These are phyloP conservation scores for Drosophila nr. fundita DNA, from an alignment of 2,888 invertebrate genomes.

Conservation along the genomic window DNA sequence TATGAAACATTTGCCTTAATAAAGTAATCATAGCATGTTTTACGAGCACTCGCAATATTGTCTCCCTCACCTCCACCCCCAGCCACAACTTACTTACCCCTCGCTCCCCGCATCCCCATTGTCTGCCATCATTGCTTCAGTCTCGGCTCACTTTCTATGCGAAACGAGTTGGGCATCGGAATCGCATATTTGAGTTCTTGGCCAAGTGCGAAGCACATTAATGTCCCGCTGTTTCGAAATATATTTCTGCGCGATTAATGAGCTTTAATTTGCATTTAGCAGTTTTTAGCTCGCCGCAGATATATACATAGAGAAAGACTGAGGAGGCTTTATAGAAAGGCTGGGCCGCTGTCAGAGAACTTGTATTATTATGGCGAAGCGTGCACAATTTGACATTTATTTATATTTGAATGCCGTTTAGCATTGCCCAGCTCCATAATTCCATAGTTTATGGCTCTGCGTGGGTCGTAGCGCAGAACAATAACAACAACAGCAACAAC, in stretches of 20 bases:
- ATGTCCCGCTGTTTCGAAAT: slow-evolving; percentile 72
- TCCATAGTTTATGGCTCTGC: slow-evolving; percentile 68
- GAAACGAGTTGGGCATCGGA: slow-evolving; percentile 62
- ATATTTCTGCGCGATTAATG: slow-evolving; percentile 73
- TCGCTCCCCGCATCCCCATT: neutral
- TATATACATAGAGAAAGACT: neutral
- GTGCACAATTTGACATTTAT: slow-evolving; percentile 78
- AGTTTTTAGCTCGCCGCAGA: slow-evolving; percentile 35
- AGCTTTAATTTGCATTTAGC: slow-evolving; percentile 79
- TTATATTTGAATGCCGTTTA: slow-evolving; percentile 78
- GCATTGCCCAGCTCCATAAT: slow-evolving; percentile 67
- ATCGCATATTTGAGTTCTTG: slow-evolving; percentile 36
- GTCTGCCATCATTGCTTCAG: slow-evolving; percentile 1
- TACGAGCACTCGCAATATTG: slow-evolving; percentile 63
- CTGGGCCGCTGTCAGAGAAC: slow-evolving; percentile 28
- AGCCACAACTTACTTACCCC: neutral
- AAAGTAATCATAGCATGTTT: slow-evolving; percentile 78
- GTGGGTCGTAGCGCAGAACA: slow-evolving; percentile 53
- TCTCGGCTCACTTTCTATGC: slow-evolving; percentile 67
- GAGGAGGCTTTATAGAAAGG: slow-evolving; percentile 14
- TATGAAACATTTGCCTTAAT: slow-evolving; percentile 79
- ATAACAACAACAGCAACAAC: slow-evolving; percentile 5
- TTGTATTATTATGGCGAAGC: slow-evolving; percentile 71
- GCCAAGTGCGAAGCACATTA: slow-evolving; percentile 76
- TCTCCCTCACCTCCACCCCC: neutral